Base-by-base conservation (phyloP, 2,113 vertebrate species). In the Dipodomys stephensi region DNA sequence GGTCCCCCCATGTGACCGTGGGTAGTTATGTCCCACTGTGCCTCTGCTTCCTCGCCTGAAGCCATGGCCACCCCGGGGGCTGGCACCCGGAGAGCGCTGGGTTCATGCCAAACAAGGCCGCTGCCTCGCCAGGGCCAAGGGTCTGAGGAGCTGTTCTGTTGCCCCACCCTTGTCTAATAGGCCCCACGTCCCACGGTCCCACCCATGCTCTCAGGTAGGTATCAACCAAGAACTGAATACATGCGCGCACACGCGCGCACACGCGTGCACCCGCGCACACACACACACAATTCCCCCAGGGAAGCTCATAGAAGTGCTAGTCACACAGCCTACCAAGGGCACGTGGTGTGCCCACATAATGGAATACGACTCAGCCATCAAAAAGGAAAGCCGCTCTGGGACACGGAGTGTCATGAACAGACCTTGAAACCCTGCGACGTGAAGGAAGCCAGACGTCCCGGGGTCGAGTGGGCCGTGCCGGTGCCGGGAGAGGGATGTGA, bases 11-110 rank as follows among this genome's bases (percentile, higher is more conserved):
- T 53, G n/a, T n/a, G 64, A 57, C 30, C 18, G 6, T n/a, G 13
- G 13, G 13, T 18, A 71, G 35, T 82, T 13, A 49, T 30, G 30
- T 3, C 18, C 22, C 8, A 4, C 32, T 57, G 44, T 7, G 39
- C 79, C 90, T 94, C 69, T 2, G 71, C 77, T 67, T 94, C 35
- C 90, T 71, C 91, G 28, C 71, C 32, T 28, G 39, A 85, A 84
- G 88, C 13, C 72, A 64, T 0, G 49, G 62, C 76, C 27, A 5
- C 25, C 46, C 65, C 68, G 60, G 39, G 20, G 22, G 39, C n/a
- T 60, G 79, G n/a, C 7, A 53, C 53, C 60, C 76, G 82, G 69
- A 0, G n/a, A 89, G 35, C 35, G 27, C 22, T 80, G 69, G 1
- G 0, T 22, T 53, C 16, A 4, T 2, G 10, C 19, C 83, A 49